Evolutionary conservation across 2,113 vertebrate genomes (phyloP).

Genomic region (Melierax canorus): DNA sequence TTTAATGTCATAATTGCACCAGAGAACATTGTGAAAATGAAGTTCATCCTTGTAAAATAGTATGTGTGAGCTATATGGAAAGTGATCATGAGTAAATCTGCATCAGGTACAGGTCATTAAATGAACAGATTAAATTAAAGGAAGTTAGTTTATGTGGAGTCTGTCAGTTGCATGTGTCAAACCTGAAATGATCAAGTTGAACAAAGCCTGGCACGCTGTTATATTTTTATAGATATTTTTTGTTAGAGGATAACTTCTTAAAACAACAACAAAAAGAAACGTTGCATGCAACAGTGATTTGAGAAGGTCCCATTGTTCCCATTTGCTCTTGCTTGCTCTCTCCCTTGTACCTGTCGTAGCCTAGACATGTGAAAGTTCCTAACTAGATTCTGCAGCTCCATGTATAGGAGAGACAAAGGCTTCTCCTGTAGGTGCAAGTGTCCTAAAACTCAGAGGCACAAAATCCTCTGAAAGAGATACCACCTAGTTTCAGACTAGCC

Average conservation of each 20-base stretch:
- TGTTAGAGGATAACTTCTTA: neutral
- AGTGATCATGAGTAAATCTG: neutral
- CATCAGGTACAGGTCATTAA: neutral
- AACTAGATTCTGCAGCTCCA: neutral
- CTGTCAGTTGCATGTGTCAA: neutral
- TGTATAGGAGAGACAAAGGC: neutral
- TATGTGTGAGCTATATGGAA: neutral
- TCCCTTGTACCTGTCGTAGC: accelerated
- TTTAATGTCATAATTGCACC: neutral
- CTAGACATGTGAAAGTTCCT: neutral
- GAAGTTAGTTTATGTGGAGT: neutral
- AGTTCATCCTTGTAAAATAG: neutral
- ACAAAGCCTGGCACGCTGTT: neutral
- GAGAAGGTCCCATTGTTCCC: neutral
- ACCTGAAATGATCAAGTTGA: neutral
- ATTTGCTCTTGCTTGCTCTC: neutral
- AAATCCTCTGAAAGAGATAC: neutral
- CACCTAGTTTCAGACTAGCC: neutral
- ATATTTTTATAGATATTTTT: neutral
- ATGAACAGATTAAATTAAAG: neutral
- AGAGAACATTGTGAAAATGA: neutral
- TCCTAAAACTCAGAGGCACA: neutral
- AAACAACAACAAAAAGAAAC: neutral
- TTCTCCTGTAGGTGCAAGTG: neutral
- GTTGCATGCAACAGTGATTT: neutral